Evolutionary conservation across 2,888 invertebrate species (phyloP), one percentile per base, ranked within the genome.

Genomic region (Cremastinae sp.): DNA sequence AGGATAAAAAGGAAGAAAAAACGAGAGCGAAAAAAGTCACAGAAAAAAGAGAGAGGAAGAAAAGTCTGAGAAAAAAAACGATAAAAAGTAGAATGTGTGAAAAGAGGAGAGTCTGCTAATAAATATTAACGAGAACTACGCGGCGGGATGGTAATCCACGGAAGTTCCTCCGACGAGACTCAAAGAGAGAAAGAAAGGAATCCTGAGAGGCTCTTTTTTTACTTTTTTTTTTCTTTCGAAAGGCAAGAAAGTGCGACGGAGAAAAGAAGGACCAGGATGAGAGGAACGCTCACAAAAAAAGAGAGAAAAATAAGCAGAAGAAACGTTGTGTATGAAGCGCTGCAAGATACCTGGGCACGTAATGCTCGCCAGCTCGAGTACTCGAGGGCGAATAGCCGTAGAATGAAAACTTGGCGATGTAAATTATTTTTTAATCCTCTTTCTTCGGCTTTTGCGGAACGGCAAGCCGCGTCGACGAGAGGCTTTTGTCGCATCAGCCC

Each of bases 71-170:
- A 28, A 22, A 56, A 47, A 51, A 39, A n/a, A 39, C 41, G 16
- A 62, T 69, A 37, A 55, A 51, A n/a, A n/a, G 18, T 2, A 41
- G 12, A 14, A 45, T 62, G 53, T 4, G 37, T 28, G 37, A 35
- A 61, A 43, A 37, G 43, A 51, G 37, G 66, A 77, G 78, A 79
- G 77, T 79, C 78, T 79, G 72, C 81, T 85, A 84, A 87, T 88
- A 88, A 88, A 88, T 88, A 88, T 88, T 88, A 88, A 87, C 87
- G 84, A 84, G 84, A 83, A 83, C 82, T 80, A 79, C 82, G 81
- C 82, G 82, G 83, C 80, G 84, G 83, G 83, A 87, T 87, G 87
- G 85, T 87, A 88, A 87, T 87, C 85, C 85, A 73, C 82, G 80
- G 80, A 86, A 86, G 83, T 86, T 86, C 82, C 81, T 82, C 82